A percentile compares a stretch with the other conserved stretches of the same genome.
Conservation (phyloP, 2,888 invertebrate species). For the Platerodrilus igneus region DNA sequence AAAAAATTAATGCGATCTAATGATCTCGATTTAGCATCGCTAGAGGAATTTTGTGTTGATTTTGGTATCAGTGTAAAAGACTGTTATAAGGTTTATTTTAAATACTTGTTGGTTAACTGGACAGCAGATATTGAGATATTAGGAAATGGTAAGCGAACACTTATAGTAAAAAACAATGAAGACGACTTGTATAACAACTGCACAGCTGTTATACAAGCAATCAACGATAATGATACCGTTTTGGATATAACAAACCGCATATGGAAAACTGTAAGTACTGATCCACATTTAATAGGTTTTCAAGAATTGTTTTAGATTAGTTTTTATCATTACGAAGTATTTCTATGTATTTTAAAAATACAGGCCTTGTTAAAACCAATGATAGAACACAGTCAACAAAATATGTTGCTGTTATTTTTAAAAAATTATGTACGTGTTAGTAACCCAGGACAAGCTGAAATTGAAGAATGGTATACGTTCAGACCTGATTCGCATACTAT, state of each 20-base stretch:
- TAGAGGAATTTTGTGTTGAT: slow-evolving; percentile 48
- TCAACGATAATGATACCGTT: slow-evolving; percentile 38
- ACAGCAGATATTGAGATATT: slow-evolving; percentile 42
- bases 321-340: slow-evolving; percentile 54
- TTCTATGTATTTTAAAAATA: slow-evolving; percentile 46
- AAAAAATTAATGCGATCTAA: slow-evolving; percentile 28
- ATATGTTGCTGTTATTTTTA: slow-evolving; percentile 37
- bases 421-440: slow-evolving; percentile 41
- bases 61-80: slow-evolving; percentile 44
- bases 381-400: slow-evolving; percentile 20
- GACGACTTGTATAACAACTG: slow-evolving; percentile 40
- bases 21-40: slow-evolving; percentile 33
- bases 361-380: slow-evolving; percentile 22
- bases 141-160: slow-evolving; percentile 27
- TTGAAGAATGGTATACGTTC: slow-evolving; percentile 47
- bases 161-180: slow-evolving; percentile 31
- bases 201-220: slow-evolving; percentile 36
- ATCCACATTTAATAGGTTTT: slow-evolving; percentile 9
- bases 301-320: slow-evolving; percentile 43
- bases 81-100: slow-evolving; percentile 44
- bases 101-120: slow-evolving; percentile 46
- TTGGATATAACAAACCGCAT: slow-evolving; percentile 33
- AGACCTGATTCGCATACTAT: slow-evolving; percentile 44
- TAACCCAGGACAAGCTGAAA: slow-evolving; percentile 47
- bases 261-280: slow-evolving; percentile 33